Conservation (phyloP, 2,113 vertebrate species). For the Cichladusa arquata region DNA sequence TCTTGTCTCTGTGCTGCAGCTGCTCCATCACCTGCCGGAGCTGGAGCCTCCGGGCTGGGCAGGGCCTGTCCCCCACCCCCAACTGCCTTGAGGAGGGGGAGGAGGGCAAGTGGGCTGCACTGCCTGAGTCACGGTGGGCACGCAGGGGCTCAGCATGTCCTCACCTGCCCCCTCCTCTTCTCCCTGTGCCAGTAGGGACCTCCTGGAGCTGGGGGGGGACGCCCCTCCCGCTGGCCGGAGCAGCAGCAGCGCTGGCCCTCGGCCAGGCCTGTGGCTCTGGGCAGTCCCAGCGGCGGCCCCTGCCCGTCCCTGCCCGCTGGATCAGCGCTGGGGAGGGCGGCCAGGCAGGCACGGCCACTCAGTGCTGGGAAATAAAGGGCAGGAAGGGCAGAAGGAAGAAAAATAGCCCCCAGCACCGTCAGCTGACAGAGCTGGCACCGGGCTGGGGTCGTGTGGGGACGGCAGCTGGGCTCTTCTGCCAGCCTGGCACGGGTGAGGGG, state of each 20-base stretch:
- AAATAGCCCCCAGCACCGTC: not conserved
- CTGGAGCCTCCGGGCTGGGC: not conserved
- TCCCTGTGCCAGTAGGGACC: not conserved
- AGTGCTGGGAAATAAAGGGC: not conserved
- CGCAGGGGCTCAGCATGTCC: not conserved
- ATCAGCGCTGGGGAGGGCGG: not conserved
- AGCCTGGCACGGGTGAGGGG: not conserved
- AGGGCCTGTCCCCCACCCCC: not conserved
- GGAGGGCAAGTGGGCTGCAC: not conserved
- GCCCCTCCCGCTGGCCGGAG: not conserved
- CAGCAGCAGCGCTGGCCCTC: not conserved
- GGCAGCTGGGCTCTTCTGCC: not conserved
- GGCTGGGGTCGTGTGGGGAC: not conserved
- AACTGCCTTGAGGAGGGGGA: not conserved
- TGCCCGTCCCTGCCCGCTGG: not conserved
- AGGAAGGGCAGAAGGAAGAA: not conserved
- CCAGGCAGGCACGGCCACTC: not conserved
- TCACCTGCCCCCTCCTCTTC: not conserved
- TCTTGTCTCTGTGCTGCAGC: not conserved
- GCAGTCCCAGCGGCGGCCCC: not conserved
- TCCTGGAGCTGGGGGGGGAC: too few relatives aligned
- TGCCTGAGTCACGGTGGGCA: not conserved
- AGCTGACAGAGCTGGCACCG: not conserved
- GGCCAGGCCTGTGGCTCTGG: not conserved
- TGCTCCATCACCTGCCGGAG: slow-evolving; percentile 19